These are phyloP conservation scores for Notolepis coatsorum DNA, from an alignment of 2,797 vertebrate genomes.

Conservation along the genomic window DNA sequence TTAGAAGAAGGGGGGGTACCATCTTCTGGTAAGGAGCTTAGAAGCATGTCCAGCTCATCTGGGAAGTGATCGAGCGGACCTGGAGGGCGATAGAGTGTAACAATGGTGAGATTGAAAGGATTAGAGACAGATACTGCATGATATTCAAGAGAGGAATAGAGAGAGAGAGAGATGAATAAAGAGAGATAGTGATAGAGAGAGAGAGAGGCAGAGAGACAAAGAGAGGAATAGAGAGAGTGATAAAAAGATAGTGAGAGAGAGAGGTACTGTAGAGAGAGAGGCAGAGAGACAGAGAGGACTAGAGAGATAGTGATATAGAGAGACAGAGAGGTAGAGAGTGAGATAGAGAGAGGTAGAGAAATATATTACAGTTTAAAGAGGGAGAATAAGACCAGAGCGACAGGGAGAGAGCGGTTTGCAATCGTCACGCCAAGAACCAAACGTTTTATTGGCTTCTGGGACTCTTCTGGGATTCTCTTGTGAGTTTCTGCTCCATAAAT, in stretches of 20 bases:
- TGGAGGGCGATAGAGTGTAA: too few species aligned
- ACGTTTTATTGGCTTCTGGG: conserved; percentile 59
- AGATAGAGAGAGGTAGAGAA: conserved; percentile 24
- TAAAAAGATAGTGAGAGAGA: neutral
- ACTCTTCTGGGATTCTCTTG: conserved; percentile 43
- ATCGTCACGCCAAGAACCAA: conserved; percentile 50
- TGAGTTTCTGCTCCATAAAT: conserved; percentile 59
- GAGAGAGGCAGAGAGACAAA: neutral
- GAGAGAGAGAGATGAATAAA: too few species aligned
- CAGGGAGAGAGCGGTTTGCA: conserved; percentile 14
- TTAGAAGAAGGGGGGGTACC: too few species aligned
- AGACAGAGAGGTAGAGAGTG: conserved; percentile 32
- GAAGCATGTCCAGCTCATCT: too few species aligned
- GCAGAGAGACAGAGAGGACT: neutral
- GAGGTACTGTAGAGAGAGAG: neutral
- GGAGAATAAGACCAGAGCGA: conserved; percentile 9
- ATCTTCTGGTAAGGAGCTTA: too few species aligned
- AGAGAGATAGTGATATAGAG: neutral
- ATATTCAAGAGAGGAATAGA: too few species aligned
- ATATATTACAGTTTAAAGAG: conserved; percentile 18
- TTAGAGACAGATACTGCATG: too few species aligned
- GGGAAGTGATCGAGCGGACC: too few species aligned
- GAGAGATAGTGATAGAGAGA: conserved; percentile 16
- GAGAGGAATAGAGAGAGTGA: neutral
- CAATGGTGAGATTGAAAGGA: too few species aligned